Base-by-base conservation (phyloP, 2,888 invertebrate genomes). In the Sinhomidia bicolor region DNA sequence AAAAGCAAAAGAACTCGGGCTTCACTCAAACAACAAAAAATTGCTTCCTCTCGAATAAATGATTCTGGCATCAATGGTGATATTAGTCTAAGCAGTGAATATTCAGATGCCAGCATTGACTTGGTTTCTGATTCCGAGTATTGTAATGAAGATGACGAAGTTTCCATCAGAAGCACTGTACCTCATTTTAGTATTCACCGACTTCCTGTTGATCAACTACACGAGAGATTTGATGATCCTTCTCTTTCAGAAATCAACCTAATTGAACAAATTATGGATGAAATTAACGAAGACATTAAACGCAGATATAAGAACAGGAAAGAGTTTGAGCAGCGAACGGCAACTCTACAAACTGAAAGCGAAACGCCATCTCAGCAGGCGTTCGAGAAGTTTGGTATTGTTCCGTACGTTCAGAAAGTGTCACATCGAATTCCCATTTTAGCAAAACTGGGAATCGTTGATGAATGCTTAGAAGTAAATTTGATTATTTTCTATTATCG, bases 121-220 rank as follows among this genome's bases (percentile, higher is more conserved):
- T 12, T 29, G 26, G 62, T 12, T 29, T 29, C 62, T 29, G 68
- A 68, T 32, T 6, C 1, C 9, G 68, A 68, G 23, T 29, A 26
- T 14, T 29, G 10, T 23, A 29, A 62, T 29, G 62, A 29, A 62
- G 36, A 68, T 10, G 32, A 32, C 10, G 0, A 1, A 26, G 14
- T 0, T 5, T 36, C 20, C 41, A 4, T n/a, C 6, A 47, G 47
- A 17, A 20, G 26, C 3, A 47, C 74, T 44, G 74, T 47, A 0
- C 47, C 29, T 5, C 26, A 74, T n/a, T 62, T 81, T 26, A 82
- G 82, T 51, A 54, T 82, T 23, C 82, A 82, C 10, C 5, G 54
- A 4, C 65, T 81, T 14, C 62, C 44, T 10, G 29, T 81, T 4
- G 32, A 12, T 1, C 23, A 65, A 10, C 14, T 54, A n/a, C 20